These are phyloP conservation scores for Calcarius lapponicus DNA, from an alignment of 2,797 vertebrate species.

Conservation along the genomic window DNA sequence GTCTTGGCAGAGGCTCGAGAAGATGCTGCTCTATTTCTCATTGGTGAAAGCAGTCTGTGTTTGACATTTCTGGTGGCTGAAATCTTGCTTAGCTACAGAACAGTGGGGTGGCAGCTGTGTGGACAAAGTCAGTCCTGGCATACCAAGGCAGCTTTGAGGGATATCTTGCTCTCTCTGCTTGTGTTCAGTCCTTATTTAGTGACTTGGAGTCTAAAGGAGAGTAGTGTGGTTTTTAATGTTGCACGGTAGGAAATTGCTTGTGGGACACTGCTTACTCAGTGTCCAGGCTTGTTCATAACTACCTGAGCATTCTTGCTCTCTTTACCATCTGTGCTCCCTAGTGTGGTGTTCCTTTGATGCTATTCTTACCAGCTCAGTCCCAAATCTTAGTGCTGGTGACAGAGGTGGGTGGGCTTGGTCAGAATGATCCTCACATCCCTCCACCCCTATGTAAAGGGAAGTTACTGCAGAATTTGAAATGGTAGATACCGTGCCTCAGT, in stretches of 20 bases:
- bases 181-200: background rate
- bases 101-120: background rate
- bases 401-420: background rate
- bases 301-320: background rate
- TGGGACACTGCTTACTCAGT: background rate
- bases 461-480: background rate
- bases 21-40: background rate
- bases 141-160: background rate
- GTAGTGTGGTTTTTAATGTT: background rate
- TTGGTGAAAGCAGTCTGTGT: slow-evolving; percentile 8
- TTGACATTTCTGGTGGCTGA: background rate
- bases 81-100: background rate
- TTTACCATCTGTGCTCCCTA: background rate
- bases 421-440: background rate
- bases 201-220: background rate
- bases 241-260: background rate
- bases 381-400: background rate
- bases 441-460: background rate
- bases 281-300: background rate
- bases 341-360: background rate
- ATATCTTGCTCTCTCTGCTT: background rate
- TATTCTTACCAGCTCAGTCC: background rate
- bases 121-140: background rate
- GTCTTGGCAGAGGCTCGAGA: background rate
- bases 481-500: background rate